Evolutionary conservation across 2,888 invertebrate species (phyloP).

Genomic region (Drosophila hamatofila): DNA sequence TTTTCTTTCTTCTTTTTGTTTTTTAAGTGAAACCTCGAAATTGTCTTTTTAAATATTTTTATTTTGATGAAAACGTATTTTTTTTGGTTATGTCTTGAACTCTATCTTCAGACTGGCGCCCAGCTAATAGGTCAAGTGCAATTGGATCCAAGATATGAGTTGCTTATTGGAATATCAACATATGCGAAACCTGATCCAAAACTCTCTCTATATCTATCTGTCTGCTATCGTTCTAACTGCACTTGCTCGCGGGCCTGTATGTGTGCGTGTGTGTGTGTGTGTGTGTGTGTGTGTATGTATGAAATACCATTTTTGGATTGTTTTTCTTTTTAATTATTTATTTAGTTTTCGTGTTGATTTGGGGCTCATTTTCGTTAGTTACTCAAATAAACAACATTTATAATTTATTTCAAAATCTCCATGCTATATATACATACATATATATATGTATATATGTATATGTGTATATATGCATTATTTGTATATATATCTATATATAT

Average conservation of each 20-base stretch:
- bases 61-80: slow-evolving; percentile 59
- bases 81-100: slow-evolving; percentile 53
- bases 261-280: slow-evolving; percentile 14
- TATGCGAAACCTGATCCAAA: slow-evolving; percentile 40
- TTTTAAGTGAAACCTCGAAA: slow-evolving; percentile 83
- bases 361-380: slow-evolving; percentile 54
- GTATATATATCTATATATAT: slow-evolving; percentile 55
- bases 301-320: background rate
- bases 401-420: slow-evolving; percentile 64
- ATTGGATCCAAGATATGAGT: slow-evolving; percentile 18
- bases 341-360: slow-evolving; percentile 12
- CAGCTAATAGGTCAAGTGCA: background rate
- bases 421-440: slow-evolving; percentile 42
- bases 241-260: background rate
- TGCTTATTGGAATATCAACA: slow-evolving; percentile 2
- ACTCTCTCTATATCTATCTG: slow-evolving; percentile 1
- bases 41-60: slow-evolving; percentile 83
- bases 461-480: slow-evolving; percentile 38
- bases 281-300: slow-evolving; percentile 19
- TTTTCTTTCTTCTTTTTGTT: slow-evolving; percentile 46
- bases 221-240: background rate
- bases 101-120: slow-evolving; percentile 1
- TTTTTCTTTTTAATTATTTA: background rate
- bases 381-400: slow-evolving; percentile 74
- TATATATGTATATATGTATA: slow-evolving; percentile 29